Conservation (phyloP, 2,113 vertebrate species). For the Gyps fulvus region DNA sequence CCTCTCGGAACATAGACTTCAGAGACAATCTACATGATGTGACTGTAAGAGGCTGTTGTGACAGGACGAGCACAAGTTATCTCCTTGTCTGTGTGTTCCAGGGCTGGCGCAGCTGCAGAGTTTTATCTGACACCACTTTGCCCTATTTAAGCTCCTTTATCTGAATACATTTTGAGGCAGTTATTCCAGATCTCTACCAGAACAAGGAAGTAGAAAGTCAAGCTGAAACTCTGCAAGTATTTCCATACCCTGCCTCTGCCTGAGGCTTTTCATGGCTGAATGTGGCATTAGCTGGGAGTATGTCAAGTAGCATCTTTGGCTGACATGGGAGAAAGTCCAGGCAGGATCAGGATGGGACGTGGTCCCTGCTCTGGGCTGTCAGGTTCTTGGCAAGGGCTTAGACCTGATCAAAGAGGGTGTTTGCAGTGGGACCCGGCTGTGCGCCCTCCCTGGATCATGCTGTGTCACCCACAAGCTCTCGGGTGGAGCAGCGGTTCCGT, state of each 20-base stretch:
- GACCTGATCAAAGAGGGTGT: background rate
- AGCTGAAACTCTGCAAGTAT: background rate
- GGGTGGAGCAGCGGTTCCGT: background rate
- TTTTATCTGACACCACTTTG: background rate
- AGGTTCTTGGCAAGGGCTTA: background rate
- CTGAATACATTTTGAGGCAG: background rate
- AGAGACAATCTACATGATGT: accelerated
- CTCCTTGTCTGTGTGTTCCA: background rate
- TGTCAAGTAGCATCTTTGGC: background rate
- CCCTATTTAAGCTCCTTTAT: background rate
- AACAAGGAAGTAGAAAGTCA: background rate
- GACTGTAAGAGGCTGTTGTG: background rate
- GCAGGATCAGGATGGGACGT: background rate
- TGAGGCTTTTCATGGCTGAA: background rate
- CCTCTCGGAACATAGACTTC: accelerated
- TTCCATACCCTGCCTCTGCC: background rate
- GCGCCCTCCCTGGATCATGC: accelerated
- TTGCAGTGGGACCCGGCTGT: accelerated
- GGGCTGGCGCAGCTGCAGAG: accelerated
- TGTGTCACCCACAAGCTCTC: accelerated
- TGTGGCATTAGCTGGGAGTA: background rate
- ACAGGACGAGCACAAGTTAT: background rate
- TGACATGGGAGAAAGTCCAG: background rate
- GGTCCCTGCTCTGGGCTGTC: background rate
- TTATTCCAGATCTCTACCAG: background rate